A percentile compares a stretch with the other conserved stretches of the same genome.
These are phyloP conservation scores for Zapornia atra DNA, from an alignment of 2,113 vertebrate genomes.

Conservation along the genomic window DNA sequence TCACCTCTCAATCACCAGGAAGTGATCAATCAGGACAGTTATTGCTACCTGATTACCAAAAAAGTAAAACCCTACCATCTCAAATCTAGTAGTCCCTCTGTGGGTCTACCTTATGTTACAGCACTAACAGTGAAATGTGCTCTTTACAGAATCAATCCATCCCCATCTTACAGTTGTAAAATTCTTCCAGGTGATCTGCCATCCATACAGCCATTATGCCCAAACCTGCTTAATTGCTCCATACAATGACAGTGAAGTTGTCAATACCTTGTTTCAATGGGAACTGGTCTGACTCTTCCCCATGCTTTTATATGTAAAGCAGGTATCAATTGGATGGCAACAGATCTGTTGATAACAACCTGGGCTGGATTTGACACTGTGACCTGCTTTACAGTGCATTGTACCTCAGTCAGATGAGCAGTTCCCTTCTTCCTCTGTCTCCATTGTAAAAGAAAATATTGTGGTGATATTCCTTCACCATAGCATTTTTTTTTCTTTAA, in stretches of 20 bases:
- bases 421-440: background rate
- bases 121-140: background rate
- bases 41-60: background rate
- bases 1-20: background rate
- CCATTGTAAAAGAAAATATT: background rate
- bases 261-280: background rate
- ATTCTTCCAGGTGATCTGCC: background rate
- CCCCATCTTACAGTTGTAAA: background rate
- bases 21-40: background rate
- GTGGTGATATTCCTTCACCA: background rate
- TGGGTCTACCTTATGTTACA: background rate
- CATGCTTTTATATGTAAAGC: background rate
- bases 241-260: background rate
- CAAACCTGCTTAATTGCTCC: background rate
- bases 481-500: background rate
- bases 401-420: background rate
- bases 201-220: background rate
- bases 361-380: background rate
- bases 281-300: background rate
- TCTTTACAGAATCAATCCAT: background rate
- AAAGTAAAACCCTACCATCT: background rate
- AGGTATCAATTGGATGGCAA: background rate
- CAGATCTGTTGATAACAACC: background rate
- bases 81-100: background rate
- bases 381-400: background rate